These are phyloP conservation scores for roundworm (Caenorhabditis elegans) DNA, from an alignment of 1,140 invertebrate species.

Conservation along the genomic window DNA sequence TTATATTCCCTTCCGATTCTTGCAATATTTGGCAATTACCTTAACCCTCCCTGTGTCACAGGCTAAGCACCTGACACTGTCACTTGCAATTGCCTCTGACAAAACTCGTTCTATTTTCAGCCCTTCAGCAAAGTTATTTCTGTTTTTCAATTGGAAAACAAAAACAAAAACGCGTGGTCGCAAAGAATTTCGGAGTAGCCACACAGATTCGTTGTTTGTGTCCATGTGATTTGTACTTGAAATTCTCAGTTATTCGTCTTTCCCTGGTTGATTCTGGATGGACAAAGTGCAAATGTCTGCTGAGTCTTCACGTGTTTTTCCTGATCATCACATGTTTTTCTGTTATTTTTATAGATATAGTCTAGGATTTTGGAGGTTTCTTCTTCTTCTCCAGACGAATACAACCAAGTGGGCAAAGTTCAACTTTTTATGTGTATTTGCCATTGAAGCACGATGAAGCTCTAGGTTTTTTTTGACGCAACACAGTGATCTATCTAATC, in stretches of 20 bases:
- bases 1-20: no score
- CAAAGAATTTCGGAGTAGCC: no score
- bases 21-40: no score
- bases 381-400: neutral
- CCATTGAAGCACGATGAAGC: neutral
- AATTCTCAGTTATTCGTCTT: neutral
- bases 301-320: neutral
- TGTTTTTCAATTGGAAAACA: neutral
- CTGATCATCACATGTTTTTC: neutral
- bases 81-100: neutral
- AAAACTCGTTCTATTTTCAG: conserved; percentile 10
- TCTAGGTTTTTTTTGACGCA: no score
- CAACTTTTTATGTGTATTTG: neutral
- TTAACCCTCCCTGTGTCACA: neutral
- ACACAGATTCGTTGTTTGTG: no score
- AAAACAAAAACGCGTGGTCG: neutral
- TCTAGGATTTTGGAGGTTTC: neutral
- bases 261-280: neutral
- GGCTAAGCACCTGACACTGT: neutral
- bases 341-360: neutral
- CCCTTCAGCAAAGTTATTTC: neutral
- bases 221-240: neutral
- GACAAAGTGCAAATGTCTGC: conserved; percentile 1
- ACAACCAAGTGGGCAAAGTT: neutral
- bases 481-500: no score